These are phyloP conservation scores for Ptychoptera albimana DNA, from an alignment of 2,888 invertebrate genomes.

Conservation along the genomic window DNA sequence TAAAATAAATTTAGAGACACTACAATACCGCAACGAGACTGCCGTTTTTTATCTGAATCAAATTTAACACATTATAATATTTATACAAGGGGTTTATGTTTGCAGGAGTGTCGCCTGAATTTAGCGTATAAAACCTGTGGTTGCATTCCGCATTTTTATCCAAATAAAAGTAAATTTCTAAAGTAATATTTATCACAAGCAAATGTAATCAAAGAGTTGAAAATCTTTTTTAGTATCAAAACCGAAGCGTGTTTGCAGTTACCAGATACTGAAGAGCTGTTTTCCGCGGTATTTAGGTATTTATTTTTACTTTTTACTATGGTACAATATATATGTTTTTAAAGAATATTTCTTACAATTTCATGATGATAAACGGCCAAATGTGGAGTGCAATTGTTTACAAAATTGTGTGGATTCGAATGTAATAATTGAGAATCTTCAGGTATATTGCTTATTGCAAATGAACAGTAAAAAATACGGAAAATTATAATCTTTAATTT, in stretches of 20 bases:
- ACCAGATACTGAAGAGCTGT: slow-evolving; percentile 18
- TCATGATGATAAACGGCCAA: slow-evolving; percentile 1
- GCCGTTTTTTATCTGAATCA: slow-evolving; percentile 25
- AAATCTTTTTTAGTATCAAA: slow-evolving; percentile 13
- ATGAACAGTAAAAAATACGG: not conserved
- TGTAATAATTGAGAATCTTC: slow-evolving; percentile 9
- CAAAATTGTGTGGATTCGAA: slow-evolving; percentile 23
- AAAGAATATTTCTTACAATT: slow-evolving; percentile 9
- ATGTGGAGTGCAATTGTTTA: slow-evolving; percentile 17
- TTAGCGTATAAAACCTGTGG: slow-evolving; percentile 22
- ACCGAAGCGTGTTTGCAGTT: slow-evolving; percentile 22
- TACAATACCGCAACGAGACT: slow-evolving; percentile 22
- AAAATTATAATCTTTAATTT: not conserved
- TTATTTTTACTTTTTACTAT: not conserved
- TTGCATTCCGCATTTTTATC: slow-evolving; percentile 31
- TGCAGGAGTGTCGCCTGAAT: slow-evolving; percentile 27
- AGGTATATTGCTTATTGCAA: slow-evolving; percentile 1
- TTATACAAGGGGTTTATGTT: slow-evolving; percentile 25
- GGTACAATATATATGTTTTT: not conserved
- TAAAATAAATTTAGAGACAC: slow-evolving; percentile 14
- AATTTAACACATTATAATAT: slow-evolving; percentile 26
- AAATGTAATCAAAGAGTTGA: not conserved
- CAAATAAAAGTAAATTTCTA: slow-evolving; percentile 23
- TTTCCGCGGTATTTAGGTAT: slow-evolving; percentile 18
- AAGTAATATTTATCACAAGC: too few species aligned